phyloP scores from a whole-genome alignment of 2,113 vertebrate species.

The Coptodon rendalli region DNA sequence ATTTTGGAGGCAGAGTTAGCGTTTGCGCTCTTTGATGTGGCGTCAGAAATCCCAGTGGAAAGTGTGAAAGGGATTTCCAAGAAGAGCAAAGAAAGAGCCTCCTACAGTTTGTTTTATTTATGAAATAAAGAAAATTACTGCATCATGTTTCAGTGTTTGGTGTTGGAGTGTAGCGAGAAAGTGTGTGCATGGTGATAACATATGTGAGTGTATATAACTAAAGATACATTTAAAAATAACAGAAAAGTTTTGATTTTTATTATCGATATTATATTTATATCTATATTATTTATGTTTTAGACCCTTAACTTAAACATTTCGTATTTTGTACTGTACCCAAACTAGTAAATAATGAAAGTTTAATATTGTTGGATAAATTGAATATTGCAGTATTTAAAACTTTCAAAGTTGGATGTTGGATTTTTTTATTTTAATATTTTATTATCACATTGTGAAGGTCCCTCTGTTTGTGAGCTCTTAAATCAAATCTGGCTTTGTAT shows the following conservation, averaged over 20 bases:
- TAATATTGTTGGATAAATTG: not conserved
- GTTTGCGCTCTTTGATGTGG: not conserved
- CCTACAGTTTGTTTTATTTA: not conserved
- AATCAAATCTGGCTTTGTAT: not conserved
- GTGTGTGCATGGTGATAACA: not conserved
- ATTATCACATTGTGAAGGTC: not conserved
- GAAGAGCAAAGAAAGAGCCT: not conserved
- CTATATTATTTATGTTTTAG: not conserved
- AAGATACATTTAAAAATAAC: not conserved
- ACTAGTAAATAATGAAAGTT: not conserved
- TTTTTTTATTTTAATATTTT: not conserved
- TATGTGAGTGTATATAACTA: not conserved
- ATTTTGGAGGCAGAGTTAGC: not conserved
- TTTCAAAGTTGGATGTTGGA: not conserved
- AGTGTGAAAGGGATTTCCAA: not conserved
- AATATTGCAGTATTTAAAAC: not conserved
- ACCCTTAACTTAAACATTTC: not conserved
- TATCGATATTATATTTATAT: not conserved
- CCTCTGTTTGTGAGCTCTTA: not conserved
- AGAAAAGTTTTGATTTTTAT: not conserved
- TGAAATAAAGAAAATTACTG: not conserved
- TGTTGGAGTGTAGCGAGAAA: not conserved
- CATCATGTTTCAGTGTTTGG: not conserved
- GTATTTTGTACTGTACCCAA: not conserved
- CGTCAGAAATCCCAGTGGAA: not conserved